Evolutionary conservation across 2,888 invertebrate genomes (phyloP).

Genomic region (Temnothorax unifasciatus): DNA sequence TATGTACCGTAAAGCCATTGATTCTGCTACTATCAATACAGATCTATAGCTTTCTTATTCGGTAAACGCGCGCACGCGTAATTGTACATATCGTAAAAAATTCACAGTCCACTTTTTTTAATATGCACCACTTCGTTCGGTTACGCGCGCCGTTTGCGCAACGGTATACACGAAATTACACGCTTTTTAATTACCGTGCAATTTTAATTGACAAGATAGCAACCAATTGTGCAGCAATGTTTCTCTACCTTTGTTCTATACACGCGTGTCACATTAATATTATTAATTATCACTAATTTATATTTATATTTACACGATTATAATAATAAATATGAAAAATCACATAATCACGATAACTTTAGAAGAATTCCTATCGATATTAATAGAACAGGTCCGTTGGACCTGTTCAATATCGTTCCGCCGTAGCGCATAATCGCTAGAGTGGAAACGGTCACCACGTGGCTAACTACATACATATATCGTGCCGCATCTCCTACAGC

Average conservation of each 20-base stretch:
- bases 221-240: neutral
- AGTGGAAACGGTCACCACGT: conserved; percentile 68
- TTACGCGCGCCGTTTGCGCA: conserved; percentile 20
- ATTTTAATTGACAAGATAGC: conserved; percentile 20
- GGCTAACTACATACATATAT: conserved; percentile 48
- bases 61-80: neutral
- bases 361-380: neutral
- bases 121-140: conserved; percentile 21
- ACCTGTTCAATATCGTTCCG: neutral
- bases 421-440: conserved; percentile 24
- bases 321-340: neutral
- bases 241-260: neutral
- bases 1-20: neutral
- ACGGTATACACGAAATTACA: conserved; percentile 22
- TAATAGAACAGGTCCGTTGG: neutral
- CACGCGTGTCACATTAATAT: neutral
- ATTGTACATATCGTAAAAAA: conserved; percentile 48
- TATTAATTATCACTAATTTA: neutral
- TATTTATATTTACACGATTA: neutral
- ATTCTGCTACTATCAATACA: neutral
- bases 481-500: conserved; percentile 48
- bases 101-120: conserved; percentile 54
- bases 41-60: neutral
- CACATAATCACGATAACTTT: neutral
- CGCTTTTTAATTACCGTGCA: conserved; percentile 31